Evolutionary conservation across 1,140 invertebrate species (phyloP).

Genomic region (Wiebesia pumilae): DNA sequence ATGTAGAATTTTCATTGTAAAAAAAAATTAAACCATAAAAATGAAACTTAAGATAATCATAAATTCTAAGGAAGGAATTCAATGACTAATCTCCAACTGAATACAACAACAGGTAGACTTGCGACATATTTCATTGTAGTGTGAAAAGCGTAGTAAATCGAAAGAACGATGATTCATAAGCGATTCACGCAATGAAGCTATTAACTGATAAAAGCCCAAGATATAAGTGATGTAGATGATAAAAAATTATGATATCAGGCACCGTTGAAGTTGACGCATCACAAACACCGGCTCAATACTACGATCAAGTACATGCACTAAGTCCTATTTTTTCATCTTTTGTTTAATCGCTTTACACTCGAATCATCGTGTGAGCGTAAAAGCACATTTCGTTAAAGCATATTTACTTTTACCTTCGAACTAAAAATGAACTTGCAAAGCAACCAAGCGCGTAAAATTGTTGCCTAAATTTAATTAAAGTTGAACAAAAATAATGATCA

Average conservation of each 20-base stretch:
- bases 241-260: background rate
- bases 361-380: background rate
- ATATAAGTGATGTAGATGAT: conserved; percentile 16
- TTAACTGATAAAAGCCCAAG: conserved; percentile 55
- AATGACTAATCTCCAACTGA: conserved; percentile 1
- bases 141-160: conserved; percentile 54
- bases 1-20: no score
- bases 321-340: background rate
- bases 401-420: background rate
- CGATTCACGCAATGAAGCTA: conserved; percentile 54
- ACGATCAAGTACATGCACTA: conserved; percentile 37
- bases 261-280: conserved; percentile 39
- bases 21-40: no score
- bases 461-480: background rate
- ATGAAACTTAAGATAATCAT: no score
- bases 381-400: no score
- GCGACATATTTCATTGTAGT: background rate
- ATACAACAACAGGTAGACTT: background rate
- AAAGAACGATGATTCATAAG: conserved; percentile 56
- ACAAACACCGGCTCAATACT: conserved; percentile 30
- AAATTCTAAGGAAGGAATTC: no score
- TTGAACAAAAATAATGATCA: background rate
- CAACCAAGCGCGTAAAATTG: background rate
- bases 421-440: background rate
- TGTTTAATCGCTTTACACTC: background rate